Base-by-base conservation (phyloP, 2,797 vertebrate genomes). In the Aeoliscus strigatus region DNA sequence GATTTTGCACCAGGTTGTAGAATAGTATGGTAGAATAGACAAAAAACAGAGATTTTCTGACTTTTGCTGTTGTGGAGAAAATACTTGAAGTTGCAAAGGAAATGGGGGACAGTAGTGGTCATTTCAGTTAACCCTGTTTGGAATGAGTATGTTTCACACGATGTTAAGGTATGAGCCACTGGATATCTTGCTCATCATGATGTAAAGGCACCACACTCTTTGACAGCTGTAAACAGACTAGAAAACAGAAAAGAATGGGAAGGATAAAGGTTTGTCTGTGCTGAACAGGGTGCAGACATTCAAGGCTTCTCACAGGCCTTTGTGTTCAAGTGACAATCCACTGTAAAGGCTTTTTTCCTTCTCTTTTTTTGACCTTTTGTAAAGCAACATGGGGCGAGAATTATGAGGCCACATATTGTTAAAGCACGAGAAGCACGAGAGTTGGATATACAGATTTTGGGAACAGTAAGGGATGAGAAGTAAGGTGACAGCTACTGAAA, bases 241-340 rank as follows among this genome's bases (percentile, higher is more conserved):
- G 12, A 36, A 26, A 52, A 51, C 59, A 61, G 52, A 78, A 60
- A 59, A 62, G 23, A 51, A 64, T 25, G 51, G 67, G 17, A 32
- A 25, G 50, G 35, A 60, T 55, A 55, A 59, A 60, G 63, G 58
- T 67, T 65, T 64, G 82, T 85, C 82, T 86, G 82, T 67, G 77
- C 77, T 70, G 80, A 84, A 84, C 83, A 64, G 70, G 65, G 79
- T 85, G 73, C 83, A 75, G 79, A 77, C 27, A 14, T 68, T 46
- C 32, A 48, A 75, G 79, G 77, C 78, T 84, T 72, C 69, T 70
- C 77, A 70, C 53, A 76, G 49, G 86, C 81, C 86, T 87, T 85
- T 82, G 72, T 83, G 83, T 88, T 89, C 61, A 83, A 84, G 84
- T 78, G 87, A 89, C 89, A 89, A 90, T 90, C 89, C 87, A 86